Evolutionary conservation across 2,113 vertebrate genomes (phyloP).

Genomic region (Marmota monax): DNA sequence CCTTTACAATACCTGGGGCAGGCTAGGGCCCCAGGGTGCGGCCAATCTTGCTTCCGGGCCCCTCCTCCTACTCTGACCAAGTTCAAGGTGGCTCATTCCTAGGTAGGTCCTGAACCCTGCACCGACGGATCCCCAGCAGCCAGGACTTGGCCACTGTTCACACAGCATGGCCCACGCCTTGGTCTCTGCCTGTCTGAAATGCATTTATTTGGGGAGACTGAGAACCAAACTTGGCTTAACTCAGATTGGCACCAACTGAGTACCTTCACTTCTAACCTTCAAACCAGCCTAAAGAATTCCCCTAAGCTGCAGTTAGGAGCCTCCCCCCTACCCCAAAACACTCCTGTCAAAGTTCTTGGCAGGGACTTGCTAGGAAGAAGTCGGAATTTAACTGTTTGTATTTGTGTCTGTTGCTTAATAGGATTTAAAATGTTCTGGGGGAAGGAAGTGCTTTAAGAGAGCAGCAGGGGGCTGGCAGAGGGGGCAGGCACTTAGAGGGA

Average conservation of each 20-base stretch:
- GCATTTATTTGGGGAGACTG: constrained; percentile 58
- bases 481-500: too few species aligned
- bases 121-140: rapidly evolving
- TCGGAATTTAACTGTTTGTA: constrained; percentile 7
- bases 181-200: constrained; percentile 17
- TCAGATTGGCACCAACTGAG: not conserved
- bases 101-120: not conserved
- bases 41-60: not conserved
- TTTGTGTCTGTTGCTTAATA: constrained; percentile 23
- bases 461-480: not conserved
- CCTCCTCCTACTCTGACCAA: not conserved
- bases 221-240: constrained; percentile 44
- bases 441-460: not conserved
- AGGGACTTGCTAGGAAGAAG: constrained; percentile 1
- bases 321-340: not conserved
- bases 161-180: not conserved
- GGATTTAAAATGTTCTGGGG: constrained; percentile 42
- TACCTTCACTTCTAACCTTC: not conserved
- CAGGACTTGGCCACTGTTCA: not conserved
- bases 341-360: constrained; percentile 24
- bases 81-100: not conserved
- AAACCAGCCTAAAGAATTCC: not conserved
- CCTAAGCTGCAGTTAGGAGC: not conserved
- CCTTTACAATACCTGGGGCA: not conserved
- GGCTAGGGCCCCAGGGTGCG: not conserved